Base-by-base conservation (phyloP, 2,797 vertebrate species). In the Oryzias dopingdopingensis region DNA sequence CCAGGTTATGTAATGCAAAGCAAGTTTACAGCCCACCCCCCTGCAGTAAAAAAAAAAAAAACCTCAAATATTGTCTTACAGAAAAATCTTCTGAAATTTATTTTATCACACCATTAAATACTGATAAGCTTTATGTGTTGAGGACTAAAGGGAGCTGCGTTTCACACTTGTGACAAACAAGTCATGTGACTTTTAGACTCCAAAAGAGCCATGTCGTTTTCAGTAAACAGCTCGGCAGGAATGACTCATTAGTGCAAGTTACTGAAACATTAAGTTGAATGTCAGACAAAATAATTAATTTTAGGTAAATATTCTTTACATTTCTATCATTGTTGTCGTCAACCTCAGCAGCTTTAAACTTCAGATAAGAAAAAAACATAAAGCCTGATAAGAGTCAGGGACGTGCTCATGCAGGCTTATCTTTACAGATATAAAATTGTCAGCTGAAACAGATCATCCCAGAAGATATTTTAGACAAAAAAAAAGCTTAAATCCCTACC, bases 211-310 rank as follows among this genome's bases (percentile, higher is more conserved):
- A 48, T 29, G 65, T 47, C 49, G 0, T 70, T 74, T 67, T 55
- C 59, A 59, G 45, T 54, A 65, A 63, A 52, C 32, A 16, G 29
- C 55, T 70, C 32, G 54, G 42, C 63, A 47, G 77, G 65, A 71
- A 72, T 87, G 74, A 86, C 84, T 82, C 62, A 88, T 70, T 44
- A 43, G 37, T 16, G 17, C 40, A 4, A 79, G 53, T 37, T 12
- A 37, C 3, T 37, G 10, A 37, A 10, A 37, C 10, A 12, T 37
- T 3, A 37, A 37, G 20, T 22, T 22, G 26, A 37, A 12, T 37
- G 10, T 10, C 32, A 37, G 29, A 32, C 3, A 37, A 37, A 32
- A 32, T 7, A 32, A 32, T 8, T 7, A 37, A 37, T 37, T 10
- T 37, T 37, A 3, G 10, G 10, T 26, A 22, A 26, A 26, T n/a